Evolutionary conservation across 2,113 vertebrate species (phyloP).

Genomic region (Erpornis zantholeuca): DNA sequence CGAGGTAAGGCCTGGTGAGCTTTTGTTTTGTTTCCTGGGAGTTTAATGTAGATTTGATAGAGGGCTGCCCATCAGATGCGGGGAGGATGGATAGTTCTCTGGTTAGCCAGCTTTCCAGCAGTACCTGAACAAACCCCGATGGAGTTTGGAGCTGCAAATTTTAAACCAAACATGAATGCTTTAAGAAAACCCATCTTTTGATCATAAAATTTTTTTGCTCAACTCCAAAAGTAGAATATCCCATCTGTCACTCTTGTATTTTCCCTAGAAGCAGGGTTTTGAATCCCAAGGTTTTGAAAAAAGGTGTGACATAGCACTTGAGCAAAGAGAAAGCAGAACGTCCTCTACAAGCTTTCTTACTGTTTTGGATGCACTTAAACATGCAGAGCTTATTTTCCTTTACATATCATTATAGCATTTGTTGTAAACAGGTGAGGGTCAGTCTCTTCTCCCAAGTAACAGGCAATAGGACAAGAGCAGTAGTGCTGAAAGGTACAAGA

Average conservation of each 20-base stretch:
- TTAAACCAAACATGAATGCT: background rate
- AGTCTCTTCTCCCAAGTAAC: background rate
- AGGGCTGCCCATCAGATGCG: fast-evolving
- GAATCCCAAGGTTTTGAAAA: background rate
- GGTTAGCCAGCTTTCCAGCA: background rate
- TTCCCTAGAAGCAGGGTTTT: background rate
- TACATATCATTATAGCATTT: too few relatives aligned
- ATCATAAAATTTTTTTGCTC: background rate
- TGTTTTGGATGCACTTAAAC: background rate
- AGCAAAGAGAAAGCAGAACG: background rate
- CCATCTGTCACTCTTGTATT: background rate
- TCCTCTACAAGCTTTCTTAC: background rate
- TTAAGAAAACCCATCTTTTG: background rate
- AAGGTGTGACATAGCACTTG: background rate
- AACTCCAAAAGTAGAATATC: background rate
- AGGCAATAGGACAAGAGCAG: background rate
- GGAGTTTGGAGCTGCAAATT: background rate
- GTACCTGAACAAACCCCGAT: background rate
- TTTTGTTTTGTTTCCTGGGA: background rate
- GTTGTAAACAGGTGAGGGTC: background rate
- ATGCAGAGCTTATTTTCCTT: background rate
- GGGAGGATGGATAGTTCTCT: background rate
- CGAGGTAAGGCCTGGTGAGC: conserved; percentile 77
- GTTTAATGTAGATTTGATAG: background rate
- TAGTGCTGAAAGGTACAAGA: background rate